Conservation (phyloP, 2,888 invertebrate species). For the Leptopilina drosophilae region DNA sequence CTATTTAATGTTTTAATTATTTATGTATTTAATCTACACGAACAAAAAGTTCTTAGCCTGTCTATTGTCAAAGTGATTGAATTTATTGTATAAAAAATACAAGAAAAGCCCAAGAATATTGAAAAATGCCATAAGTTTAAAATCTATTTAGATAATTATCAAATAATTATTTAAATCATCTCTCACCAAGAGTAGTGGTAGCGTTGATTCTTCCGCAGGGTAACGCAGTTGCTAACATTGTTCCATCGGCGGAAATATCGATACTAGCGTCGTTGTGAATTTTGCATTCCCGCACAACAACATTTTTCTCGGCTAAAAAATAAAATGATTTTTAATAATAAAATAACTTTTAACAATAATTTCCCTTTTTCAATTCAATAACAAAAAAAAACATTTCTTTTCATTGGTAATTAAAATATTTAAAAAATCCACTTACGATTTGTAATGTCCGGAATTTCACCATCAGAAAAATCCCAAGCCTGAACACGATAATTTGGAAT, state of each 20-base stretch:
- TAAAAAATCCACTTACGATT: conserved; percentile 80
- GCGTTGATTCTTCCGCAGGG: conserved; percentile 85
- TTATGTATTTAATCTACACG: too few species aligned
- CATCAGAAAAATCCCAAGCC: conserved; percentile 88
- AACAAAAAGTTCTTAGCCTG: too few species aligned
- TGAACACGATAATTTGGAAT: conserved; percentile 86
- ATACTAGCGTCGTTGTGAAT: conserved; percentile 93
- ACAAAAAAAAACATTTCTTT: too few species aligned
- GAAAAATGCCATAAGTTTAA: too few species aligned
- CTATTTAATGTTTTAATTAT: too few species aligned
- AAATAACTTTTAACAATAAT: not conserved
- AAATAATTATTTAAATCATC: not conserved
- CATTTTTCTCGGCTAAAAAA: conserved; percentile 83
- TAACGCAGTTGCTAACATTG: conserved; percentile 86
- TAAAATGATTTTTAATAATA: not conserved
- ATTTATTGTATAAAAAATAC: too few species aligned
- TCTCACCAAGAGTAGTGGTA: conserved; percentile 84
- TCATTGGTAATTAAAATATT: too few species aligned
- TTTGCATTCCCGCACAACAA: conserved; percentile 88
- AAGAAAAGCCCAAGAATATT: too few species aligned
- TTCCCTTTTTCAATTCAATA: too few species aligned
- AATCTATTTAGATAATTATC: not conserved
- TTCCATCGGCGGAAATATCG: conserved; percentile 89
- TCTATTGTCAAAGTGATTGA: too few species aligned
- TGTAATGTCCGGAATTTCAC: conserved; percentile 85